These are phyloP conservation scores for Synergus gifuensis DNA, from an alignment of 2,888 invertebrate genomes.

Conservation along the genomic window DNA sequence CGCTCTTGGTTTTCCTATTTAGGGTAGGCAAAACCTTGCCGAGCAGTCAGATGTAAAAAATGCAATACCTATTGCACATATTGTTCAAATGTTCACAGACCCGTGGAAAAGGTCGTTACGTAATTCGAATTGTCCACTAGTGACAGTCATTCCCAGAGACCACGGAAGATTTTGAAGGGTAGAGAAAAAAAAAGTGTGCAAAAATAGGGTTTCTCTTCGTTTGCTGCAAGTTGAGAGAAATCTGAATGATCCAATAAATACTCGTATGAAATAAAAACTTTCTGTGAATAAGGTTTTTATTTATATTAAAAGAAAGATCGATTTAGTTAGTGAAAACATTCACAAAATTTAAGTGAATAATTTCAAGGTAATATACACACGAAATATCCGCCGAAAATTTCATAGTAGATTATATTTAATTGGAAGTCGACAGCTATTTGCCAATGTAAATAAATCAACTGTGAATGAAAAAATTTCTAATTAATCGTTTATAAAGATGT, in stretches of 20 bases:
- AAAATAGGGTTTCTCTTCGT: background rate
- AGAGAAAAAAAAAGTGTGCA: background rate
- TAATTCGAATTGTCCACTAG: background rate
- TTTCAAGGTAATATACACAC: background rate
- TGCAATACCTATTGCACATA: slow-evolving; percentile 54
- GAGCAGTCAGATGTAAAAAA: slow-evolving; percentile 43
- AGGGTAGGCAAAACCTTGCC: slow-evolving; percentile 46
- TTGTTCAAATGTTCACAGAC: slow-evolving; percentile 56
- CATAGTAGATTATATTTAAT: background rate
- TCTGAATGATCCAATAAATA: too few species aligned
- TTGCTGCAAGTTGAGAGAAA: background rate
- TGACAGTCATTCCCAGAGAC: background rate
- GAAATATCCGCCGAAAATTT: too few species aligned
- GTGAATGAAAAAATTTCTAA: slow-evolving; percentile 28
- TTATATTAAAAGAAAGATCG: too few species aligned
- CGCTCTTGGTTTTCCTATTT: slow-evolving; percentile 54
- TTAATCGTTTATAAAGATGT: slow-evolving; percentile 25
- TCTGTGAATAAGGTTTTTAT: too few species aligned
- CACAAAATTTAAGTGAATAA: background rate
- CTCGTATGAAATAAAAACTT: too few species aligned
- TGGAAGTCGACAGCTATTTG: background rate
- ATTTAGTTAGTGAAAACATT: too few species aligned
- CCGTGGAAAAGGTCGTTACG: slow-evolving; percentile 18
- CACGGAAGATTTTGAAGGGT: background rate
- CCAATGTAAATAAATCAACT: slow-evolving; percentile 35